Percentiles rank a stretch among this genome's conserved stretches.
Conservation (phyloP, 2,888 invertebrate species). For the Odontothrips loti region DNA sequence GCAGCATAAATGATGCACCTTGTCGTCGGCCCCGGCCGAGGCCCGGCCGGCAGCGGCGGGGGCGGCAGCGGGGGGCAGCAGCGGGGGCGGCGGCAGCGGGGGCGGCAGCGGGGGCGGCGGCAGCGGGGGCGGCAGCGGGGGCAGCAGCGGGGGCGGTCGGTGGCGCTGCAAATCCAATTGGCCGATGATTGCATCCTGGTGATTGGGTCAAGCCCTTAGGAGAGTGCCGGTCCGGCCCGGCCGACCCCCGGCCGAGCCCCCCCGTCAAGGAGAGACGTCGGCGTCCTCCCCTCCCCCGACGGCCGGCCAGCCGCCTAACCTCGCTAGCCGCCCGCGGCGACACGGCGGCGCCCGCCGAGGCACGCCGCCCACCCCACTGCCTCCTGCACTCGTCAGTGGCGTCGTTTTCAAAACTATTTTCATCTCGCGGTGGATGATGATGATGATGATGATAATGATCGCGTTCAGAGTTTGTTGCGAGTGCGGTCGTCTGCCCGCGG, state of each 20-base stretch:
- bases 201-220: slow-evolving; percentile 22
- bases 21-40: too few relatives aligned
- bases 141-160: background rate
- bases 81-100: background rate
- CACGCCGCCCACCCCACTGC: too few relatives aligned
- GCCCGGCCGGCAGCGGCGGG: background rate
- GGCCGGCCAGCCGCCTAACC: background rate
- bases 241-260: too few relatives aligned
- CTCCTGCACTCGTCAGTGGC: too few relatives aligned
- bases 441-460: background rate
- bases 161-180: background rate
- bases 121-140: background rate
- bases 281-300: background rate
- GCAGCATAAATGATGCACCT: background rate
- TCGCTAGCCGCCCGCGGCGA: background rate
- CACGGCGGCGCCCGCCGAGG: background rate
- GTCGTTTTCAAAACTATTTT: background rate
- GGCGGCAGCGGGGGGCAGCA: background rate
- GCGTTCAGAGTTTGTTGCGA: background rate
- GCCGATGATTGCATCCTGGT: slow-evolving; percentile 16
- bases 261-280: background rate
- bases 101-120: background rate
- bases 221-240: background rate
- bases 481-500: background rate
- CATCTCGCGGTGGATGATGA: background rate